Base-by-base conservation (phyloP, 1,140 invertebrate genomes). In the Drosophila simulans region DNA sequence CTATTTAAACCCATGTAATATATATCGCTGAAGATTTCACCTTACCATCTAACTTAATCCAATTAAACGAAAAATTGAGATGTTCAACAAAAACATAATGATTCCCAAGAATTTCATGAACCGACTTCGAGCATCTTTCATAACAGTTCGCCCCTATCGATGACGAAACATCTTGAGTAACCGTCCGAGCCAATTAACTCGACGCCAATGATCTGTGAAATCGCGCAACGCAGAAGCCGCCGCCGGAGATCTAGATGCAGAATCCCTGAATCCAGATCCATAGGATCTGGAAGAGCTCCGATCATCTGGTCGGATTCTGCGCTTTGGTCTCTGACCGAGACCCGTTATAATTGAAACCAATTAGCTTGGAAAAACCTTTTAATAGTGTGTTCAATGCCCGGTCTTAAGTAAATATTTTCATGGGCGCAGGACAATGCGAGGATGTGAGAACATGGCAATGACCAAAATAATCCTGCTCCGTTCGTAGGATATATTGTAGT, bases 301-400 rank as follows among this genome's bases (percentile, higher is more conserved):
- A 68, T 73, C 70, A 79, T 71, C 80, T 51, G 74, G 58, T 35
- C 27, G 46, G 54, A 75, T 75, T 52, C 57, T 52, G 49, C 63
- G 75, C 83, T 88, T 70, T 83, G 63, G 59, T 81, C 34, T 65
- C 1, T 82, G 81, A 45, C 76, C 75, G 68, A 40, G 65, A 80
- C 43, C 86, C 81, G 75, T 74, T 85, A 90, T 90, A 90, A 90
- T 90, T 90, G 81, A 90, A 90, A 90, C 78, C 86, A 90, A 90
- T 90, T 90, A 90, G 86, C 89, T 90, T 82, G 57, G 65, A 90
- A 90, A 90, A 90, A 90, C 86, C 86, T 80, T 90, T 90, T 90
- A 90, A 90, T 90, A 90, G 86, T 88, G 79, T 68, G 70, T 62
- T 65, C 57, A 71, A 55, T 85, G 64, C 59, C 55, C 56, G 53